A percentile compares a stretch with the other conserved stretches of the same genome.
Conservation (phyloP, 2,888 invertebrate species). For the Ochropacha duplaris region DNA sequence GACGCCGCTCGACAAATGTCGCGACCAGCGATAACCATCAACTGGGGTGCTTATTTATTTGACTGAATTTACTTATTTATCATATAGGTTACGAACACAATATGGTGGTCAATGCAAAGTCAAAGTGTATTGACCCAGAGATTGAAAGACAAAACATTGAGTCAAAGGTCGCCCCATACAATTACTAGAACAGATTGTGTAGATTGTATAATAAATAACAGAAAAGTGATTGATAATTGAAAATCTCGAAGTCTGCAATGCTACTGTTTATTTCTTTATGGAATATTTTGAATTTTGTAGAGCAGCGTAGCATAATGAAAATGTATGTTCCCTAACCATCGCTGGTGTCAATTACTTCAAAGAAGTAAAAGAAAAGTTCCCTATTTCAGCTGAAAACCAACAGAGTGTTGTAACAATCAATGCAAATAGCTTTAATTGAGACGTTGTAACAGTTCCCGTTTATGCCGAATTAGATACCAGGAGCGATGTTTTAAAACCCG, state of each 20-base stretch:
- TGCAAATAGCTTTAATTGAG: slow-evolving; percentile 47
- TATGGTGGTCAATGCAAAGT: background rate
- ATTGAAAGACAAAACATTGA: background rate
- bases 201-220: background rate
- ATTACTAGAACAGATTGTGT: background rate
- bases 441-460: slow-evolving; percentile 35
- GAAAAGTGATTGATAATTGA: background rate
- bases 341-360: background rate
- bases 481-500: slow-evolving; percentile 22
- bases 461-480: slow-evolving; percentile 39
- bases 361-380: background rate
- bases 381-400: slow-evolving; percentile 8
- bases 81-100: background rate
- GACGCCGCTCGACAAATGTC: slow-evolving; percentile 31
- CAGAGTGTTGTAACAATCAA: slow-evolving; percentile 26
- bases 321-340: background rate
- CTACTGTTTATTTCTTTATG: too few relatives aligned
- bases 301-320: too few relatives aligned
- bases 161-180: background rate
- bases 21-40: slow-evolving; percentile 30
- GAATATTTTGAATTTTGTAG: too few relatives aligned
- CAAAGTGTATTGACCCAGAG: background rate
- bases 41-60: slow-evolving; percentile 7
- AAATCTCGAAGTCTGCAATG: too few relatives aligned
- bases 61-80: slow-evolving; percentile 4